Base-by-base conservation (phyloP, 2,888 invertebrate species). In the Yponomeuta evonymella region DNA sequence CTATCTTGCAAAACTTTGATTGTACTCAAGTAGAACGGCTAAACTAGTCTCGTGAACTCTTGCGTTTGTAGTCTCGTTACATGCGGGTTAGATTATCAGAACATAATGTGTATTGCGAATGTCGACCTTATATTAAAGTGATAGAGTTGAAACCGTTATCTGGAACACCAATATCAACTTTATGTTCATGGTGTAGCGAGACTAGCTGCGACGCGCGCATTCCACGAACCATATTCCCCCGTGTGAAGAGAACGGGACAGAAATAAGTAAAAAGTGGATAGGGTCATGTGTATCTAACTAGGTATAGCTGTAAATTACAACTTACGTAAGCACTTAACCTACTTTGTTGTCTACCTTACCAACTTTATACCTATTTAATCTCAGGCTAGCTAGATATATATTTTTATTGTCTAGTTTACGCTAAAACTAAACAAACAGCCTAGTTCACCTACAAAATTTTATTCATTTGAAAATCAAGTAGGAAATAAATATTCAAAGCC, bases 141-240 rank as follows among this genome's bases (percentile, higher is more conserved):
- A 3, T 82, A 85, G 65, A 75, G 76, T 79, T 75, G 70, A 71
- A 74, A 67, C 30, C 33, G 62, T 72, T 72, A 73, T 72, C 71
- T 62, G 72, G 69, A 69, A 73, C 70, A 71, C 74, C 74, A 83
- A 79, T 81, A 74, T 83, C 74, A 74, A 71, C 81, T 81, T 83
- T 88, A 88, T 74, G 67, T 76, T 72, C 76, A 71, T n/a, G 67
- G 74, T 75, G 83, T 83, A 82, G 78, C 87, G 90, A 91, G 91
- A 90, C 90, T 90, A 85, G 85, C 29, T 12, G 81, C 91, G 91
- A 89, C 90, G 90, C 90, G 90, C 91, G 90, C 92, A 91, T 90
- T 91, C 90, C 89, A 81, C 80, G 86, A 86, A 88, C 86, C 86
- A 85, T 89, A 88, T 86, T 89, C 83, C 84, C 84, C 84, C 79